A percentile compares a stretch with the other conserved stretches of the same genome.
These are phyloP conservation scores for Bombyx mori DNA, from an alignment of 1,140 invertebrate species.

Conservation along the genomic window ASM3026992v2 NC_085125.1:9988001-9988500, in stretches of 20 bases:
- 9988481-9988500: too few species aligned
- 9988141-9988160: constrained; percentile 5
- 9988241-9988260: constrained; percentile 6
- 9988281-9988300: neutral
- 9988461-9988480: too few species aligned
- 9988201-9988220: neutral
- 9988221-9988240: too few species aligned
- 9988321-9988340: constrained; percentile 4
- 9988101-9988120: constrained; percentile 2
- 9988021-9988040: too few species aligned
- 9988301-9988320: constrained; percentile 11
- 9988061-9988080: too few species aligned
- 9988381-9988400: neutral
- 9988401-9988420: too few species aligned
- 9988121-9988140: constrained; percentile 1
- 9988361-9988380: constrained; percentile 13
- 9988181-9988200: constrained; percentile 3
- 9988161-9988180: constrained; percentile 1
- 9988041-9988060: too few species aligned
- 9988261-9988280: too few species aligned
- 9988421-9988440: too few species aligned
- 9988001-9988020: too few species aligned
- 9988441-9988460: too few species aligned
- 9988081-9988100: neutral
- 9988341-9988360: constrained; percentile 38